phyloP scores from a whole-genome alignment of 2,888 invertebrate genomes.

The Litoditis marina region DNA sequence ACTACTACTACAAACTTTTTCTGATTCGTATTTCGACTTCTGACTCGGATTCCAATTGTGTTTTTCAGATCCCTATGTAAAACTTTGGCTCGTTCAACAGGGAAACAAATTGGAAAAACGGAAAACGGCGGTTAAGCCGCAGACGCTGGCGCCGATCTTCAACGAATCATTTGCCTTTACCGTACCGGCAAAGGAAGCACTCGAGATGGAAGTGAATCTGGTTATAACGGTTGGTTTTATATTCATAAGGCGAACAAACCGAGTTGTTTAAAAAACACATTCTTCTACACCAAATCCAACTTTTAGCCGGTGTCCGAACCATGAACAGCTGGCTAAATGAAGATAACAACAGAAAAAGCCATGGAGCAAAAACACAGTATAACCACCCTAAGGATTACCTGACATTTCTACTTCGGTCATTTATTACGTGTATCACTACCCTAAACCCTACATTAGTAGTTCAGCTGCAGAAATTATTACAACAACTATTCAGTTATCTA shows the following conservation, averaged over 20 bases:
- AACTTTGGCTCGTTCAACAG: slow-evolving; percentile 61
- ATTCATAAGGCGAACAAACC: background rate
- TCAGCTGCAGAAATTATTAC: no score
- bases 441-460: no score
- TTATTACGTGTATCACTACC: no score
- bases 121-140: slow-evolving; percentile 59
- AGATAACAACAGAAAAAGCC: no score
- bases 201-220: slow-evolving; percentile 54
- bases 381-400: no score
- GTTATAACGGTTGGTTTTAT: slow-evolving; percentile 48
- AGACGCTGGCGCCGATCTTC: slow-evolving; percentile 54
- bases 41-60: background rate
- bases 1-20: background rate
- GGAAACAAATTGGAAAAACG: slow-evolving; percentile 61
- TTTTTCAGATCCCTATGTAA: slow-evolving; percentile 60
- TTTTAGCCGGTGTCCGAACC: no score
- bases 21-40: background rate
- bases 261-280: no score
- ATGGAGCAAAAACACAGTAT: no score
- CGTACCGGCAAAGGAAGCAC: slow-evolving; percentile 49
- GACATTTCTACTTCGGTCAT: no score
- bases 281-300: no score
- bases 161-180: slow-evolving; percentile 60
- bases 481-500: no score
- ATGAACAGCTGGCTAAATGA: no score